These are phyloP conservation scores for Silurus lanzhouensis DNA, from an alignment of 2,797 vertebrate genomes.

Conservation along the genomic window DNA sequence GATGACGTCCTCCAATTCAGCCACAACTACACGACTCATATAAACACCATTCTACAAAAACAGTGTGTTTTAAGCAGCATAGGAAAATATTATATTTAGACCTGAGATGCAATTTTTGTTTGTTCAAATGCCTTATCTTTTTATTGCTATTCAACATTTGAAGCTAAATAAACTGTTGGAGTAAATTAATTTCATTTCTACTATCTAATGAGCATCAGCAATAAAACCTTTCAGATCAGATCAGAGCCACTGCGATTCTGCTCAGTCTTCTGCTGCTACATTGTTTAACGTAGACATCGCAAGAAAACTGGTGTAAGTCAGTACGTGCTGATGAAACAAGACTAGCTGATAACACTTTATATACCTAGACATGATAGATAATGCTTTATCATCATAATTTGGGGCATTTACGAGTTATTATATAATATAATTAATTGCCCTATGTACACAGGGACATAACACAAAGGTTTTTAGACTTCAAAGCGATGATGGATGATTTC, in stretches of 20 bases:
- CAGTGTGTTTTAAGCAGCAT: background rate
- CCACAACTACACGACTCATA: background rate
- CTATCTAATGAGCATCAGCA: background rate
- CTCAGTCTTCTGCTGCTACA: background rate
- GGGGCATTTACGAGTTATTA: background rate
- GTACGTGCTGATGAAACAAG: background rate
- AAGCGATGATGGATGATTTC: background rate
- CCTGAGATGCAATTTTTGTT: background rate
- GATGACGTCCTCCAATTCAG: background rate
- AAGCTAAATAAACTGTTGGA: background rate
- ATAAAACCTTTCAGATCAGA: background rate
- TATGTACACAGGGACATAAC: background rate
- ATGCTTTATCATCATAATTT: background rate
- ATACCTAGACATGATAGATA: background rate
- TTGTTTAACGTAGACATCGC: background rate
- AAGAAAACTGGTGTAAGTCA: background rate
- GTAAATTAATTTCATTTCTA: background rate
- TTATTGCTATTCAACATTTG: background rate
- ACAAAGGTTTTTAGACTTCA: background rate
- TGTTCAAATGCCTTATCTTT: background rate
- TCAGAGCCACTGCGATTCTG: background rate
- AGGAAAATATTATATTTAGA: background rate
- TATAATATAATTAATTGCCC: constrained; percentile 3
- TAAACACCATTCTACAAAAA: background rate
- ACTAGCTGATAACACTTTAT: constrained; percentile 4